Evolutionary conservation across 2,888 invertebrate genomes (phyloP).

Genomic region (Drosophila greeni): DNA sequence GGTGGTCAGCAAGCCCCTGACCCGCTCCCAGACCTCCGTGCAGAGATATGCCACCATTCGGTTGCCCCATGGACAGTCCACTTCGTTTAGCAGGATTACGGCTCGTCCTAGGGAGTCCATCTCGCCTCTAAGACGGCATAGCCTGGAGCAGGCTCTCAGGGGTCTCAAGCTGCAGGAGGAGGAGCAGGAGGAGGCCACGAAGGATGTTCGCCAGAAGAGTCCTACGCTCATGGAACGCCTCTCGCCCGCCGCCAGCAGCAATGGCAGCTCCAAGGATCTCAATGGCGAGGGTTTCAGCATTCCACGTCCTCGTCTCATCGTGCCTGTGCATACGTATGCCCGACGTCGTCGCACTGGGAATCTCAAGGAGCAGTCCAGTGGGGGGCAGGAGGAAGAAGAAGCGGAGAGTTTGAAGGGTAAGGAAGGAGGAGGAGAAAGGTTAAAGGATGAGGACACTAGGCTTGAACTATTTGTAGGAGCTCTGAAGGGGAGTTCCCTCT

Average conservation of each 20-base stretch:
- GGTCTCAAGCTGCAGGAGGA: slow-evolving; percentile 49
- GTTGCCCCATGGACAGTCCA: slow-evolving; percentile 68
- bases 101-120: slow-evolving; percentile 8
- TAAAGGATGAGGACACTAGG: not conserved
- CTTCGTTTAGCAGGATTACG: slow-evolving; percentile 60
- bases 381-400: slow-evolving; percentile 46
- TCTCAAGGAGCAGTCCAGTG: slow-evolving; percentile 74
- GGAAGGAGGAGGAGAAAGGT: not conserved
- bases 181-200: slow-evolving; percentile 16
- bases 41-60: slow-evolving; percentile 60
- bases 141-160: slow-evolving; percentile 47
- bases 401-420: slow-evolving; percentile 50
- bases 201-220: slow-evolving; percentile 1
- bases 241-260: slow-evolving; percentile 58
- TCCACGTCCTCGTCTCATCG: slow-evolving; percentile 91
- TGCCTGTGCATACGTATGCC: slow-evolving; percentile 92
- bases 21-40: slow-evolving; percentile 59
- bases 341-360: slow-evolving; percentile 90
- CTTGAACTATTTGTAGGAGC: not conserved
- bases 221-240: slow-evolving; percentile 22
- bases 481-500: not conserved
- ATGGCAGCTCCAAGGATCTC: slow-evolving; percentile 80
- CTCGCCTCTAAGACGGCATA: slow-evolving; percentile 34
- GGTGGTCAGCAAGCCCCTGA: slow-evolving; percentile 41
- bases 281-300: slow-evolving; percentile 83